Percentiles rank a stretch among this genome's conserved stretches.
Conservation (phyloP, 2,113 vertebrate genomes). For the Psophia crepitans region DNA sequence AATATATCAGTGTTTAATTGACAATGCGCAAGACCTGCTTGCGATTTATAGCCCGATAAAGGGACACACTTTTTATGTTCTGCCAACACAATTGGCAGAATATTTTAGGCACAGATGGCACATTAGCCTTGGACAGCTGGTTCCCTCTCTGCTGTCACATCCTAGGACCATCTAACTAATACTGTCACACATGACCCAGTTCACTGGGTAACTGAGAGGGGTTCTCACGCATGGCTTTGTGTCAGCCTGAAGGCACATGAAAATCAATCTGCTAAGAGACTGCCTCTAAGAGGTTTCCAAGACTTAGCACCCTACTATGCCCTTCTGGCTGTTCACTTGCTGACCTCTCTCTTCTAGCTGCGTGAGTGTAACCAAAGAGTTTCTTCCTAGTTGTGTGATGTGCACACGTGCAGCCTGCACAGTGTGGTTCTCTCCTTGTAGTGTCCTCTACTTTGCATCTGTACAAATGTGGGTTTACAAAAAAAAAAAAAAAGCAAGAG, state of each 20-base stretch:
- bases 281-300: conserved; percentile 17
- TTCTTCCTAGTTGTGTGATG: not conserved
- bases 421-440: not conserved
- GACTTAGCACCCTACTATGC: conserved; percentile 6
- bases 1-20: conserved; percentile 80
- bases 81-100: conserved; percentile 78
- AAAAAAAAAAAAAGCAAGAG: not conserved
- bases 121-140: conserved; percentile 84
- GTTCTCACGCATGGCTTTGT: conserved; percentile 37
- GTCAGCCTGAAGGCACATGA: conserved; percentile 50
- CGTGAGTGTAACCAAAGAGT: not conserved
- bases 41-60: conserved; percentile 91
- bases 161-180: conserved; percentile 74
- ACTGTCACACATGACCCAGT: conserved; percentile 66
- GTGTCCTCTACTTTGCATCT: not conserved
- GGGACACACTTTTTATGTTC: conserved; percentile 74
- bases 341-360: not conserved
- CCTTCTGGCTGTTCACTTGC: conserved; percentile 23
- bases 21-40: conserved; percentile 77
- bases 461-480: not conserved
- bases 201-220: conserved; percentile 61
- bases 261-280: conserved; percentile 64
- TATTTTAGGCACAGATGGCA: conserved; percentile 80
- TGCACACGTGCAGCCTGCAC: not conserved
- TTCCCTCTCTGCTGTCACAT: conserved; percentile 73